Evolutionary conservation across 1,140 invertebrate genomes (phyloP), one percentile per base, ranked within the genome.

Genomic region (Oedothorax gibbosus): DNA sequence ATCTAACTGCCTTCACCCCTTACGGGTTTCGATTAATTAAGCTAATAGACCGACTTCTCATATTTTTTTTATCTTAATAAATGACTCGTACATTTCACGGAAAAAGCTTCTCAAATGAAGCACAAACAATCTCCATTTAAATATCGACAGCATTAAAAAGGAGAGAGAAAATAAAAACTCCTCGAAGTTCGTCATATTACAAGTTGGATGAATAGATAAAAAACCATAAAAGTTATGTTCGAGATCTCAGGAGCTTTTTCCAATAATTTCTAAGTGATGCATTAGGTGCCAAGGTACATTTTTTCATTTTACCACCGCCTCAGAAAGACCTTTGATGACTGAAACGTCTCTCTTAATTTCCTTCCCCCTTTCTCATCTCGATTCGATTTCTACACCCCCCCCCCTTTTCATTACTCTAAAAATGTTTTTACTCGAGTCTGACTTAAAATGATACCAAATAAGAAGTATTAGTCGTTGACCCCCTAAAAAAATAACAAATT

Each of bases 21-120:
- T 82, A 82, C 69, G 68, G 80, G 80, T 73, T 81, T 73, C 80
- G 69, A 82, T 82, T 82, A 82, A 82, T 82, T 82, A 82, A 82
- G 80, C 80, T 82, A 82, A 82, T 82, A 82, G 80, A 82, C 35
- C 80, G 57, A 82, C 69, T 73, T 82, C 69, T 73, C 79, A 18
- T 81, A 60, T 57, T 81, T 72, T 81, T 72, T 71, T 81, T 82
- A 21, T 82, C 57, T 73, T 82, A 82, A 73, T 82, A 82, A 82
- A 82, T 82, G 80, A 60, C 72, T 72, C 56, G 65, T 60, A 72
- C 54, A 73, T 73, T 71, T 82, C 56, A 60, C 68, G 69, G 56
- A 73, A 72, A 35, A 82, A 65, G 53, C 68, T 73, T 15, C 68
- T 73, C 80, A 82, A 73, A 82, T 72, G 69, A 82, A 60, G 69